Conservation (phyloP, 2,797 vertebrate species). For the Pseudochirops cupreus region DNA sequence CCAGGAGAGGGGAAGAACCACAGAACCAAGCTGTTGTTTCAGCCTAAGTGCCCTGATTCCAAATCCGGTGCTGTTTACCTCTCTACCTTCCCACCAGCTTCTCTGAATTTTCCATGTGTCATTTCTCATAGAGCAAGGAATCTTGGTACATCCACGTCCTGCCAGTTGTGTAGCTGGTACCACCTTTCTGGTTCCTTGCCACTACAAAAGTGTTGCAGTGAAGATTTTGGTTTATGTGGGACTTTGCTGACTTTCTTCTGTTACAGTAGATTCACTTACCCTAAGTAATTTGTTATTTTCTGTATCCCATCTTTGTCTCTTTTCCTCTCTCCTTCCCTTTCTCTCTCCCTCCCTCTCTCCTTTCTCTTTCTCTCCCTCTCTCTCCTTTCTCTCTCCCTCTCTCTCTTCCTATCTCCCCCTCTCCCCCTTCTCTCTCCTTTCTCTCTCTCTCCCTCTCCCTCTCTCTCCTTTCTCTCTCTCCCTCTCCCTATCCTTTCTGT, state of each 20-base stretch:
- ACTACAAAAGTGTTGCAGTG: not conserved
- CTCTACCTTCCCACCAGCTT: not conserved
- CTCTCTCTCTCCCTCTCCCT: not conserved
- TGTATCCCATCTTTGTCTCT: not conserved
- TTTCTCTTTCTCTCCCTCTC: accelerated
- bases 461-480: too few species aligned
- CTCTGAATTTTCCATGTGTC: not conserved
- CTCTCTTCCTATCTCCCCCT: not conserved
- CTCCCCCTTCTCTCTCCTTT: not conserved
- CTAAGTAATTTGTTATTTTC: not conserved
- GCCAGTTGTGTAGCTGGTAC: not conserved
- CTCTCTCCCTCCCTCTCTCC: too few species aligned
- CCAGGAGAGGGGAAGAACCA: not conserved
- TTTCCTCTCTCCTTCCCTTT: not conserved
- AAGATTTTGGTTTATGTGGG: not conserved
- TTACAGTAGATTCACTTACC: not conserved
- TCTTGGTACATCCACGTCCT: not conserved
- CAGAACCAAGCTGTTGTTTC: not conserved
- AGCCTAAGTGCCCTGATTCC: not conserved
- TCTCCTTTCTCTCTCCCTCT: too few species aligned
- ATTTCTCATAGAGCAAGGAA: not conserved
- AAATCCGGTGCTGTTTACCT: not conserved
- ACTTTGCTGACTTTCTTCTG: not conserved
- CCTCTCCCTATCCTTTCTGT: not conserved
- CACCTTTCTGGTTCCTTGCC: not conserved